Percentiles rank a stretch among this genome's conserved stretches.
These are phyloP conservation scores for Ceratina australensis DNA, from an alignment of 1,140 invertebrate species.

Conservation along the genomic window DNA sequence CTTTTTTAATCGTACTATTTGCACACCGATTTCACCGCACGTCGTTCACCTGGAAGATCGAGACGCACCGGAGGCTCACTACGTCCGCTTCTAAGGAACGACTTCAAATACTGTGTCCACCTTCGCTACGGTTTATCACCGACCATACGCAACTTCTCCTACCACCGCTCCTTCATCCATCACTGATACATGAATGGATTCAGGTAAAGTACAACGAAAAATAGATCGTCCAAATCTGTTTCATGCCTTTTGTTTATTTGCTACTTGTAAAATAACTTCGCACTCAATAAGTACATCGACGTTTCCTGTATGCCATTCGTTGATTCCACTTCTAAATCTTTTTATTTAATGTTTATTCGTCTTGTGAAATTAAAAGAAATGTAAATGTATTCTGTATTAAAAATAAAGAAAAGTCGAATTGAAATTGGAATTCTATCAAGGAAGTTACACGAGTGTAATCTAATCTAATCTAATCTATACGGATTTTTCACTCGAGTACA, in stretches of 20 bases:
- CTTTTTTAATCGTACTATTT: background rate
- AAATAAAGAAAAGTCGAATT: background rate
- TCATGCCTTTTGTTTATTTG: background rate
- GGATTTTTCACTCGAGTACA: slow-evolving; percentile 9
- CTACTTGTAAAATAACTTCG: too few relatives aligned
- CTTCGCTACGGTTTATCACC: slow-evolving; percentile 40
- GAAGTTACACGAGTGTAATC: background rate
- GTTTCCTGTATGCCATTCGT: too few relatives aligned
- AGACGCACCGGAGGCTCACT: slow-evolving; percentile 16
- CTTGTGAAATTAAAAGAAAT: too few relatives aligned
- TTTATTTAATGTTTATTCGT: too few relatives aligned
- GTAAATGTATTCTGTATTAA: background rate
- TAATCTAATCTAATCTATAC: slow-evolving; percentile 46
- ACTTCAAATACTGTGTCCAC: slow-evolving; percentile 44
- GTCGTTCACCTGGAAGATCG: slow-evolving; percentile 22
- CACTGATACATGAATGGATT: slow-evolving; percentile 44
- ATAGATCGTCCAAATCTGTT: slow-evolving; percentile 1
- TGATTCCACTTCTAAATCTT: too few relatives aligned
- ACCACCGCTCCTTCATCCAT: slow-evolving; percentile 32
- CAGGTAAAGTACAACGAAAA: slow-evolving; percentile 26
- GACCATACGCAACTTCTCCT: slow-evolving; percentile 34
- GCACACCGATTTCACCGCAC: background rate
- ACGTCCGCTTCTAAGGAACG: slow-evolving; percentile 40
- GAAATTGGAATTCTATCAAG: background rate
- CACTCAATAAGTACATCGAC: too few relatives aligned